Conservation (phyloP, 2,888 invertebrate species). For the Seira musarum region DNA sequence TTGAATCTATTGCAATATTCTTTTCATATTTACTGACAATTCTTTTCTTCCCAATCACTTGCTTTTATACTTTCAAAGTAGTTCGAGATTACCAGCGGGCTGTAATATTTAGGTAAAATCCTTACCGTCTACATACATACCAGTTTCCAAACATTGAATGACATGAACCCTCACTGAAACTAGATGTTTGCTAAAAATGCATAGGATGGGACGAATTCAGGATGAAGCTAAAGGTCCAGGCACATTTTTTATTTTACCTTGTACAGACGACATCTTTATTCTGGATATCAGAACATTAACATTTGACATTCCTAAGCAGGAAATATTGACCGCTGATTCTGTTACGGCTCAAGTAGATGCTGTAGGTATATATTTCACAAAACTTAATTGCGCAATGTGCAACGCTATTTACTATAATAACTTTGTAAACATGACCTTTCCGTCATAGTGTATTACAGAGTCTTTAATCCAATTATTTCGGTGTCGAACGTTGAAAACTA, state of each 20-base stretch:
- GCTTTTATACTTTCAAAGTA: conserved; percentile 72
- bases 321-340: conserved; percentile 74
- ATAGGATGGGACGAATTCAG: conserved; percentile 74
- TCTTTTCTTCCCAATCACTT: too few relatives aligned
- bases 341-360: conserved; percentile 71
- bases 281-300: conserved; percentile 78
- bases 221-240: conserved; percentile 76
- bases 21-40: too few relatives aligned
- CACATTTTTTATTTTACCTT: conserved; percentile 78
- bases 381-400: too few relatives aligned
- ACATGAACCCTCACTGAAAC: too few relatives aligned
- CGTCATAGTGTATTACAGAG: conserved; percentile 70
- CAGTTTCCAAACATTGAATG: too few relatives aligned
- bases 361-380: conserved; percentile 21
- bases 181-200: too few relatives aligned
- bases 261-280: conserved; percentile 76
- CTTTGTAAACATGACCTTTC: too few relatives aligned
- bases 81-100: conserved; percentile 75
- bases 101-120: conserved; percentile 75
- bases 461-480: conserved; percentile 74
- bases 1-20: too few relatives aligned
- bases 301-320: conserved; percentile 78
- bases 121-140: too few relatives aligned
- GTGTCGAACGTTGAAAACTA: conserved; percentile 75
- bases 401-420: too few relatives aligned